These are phyloP conservation scores for Esox niger DNA, from an alignment of 2,113 vertebrate genomes.

Conservation along the genomic window DNA sequence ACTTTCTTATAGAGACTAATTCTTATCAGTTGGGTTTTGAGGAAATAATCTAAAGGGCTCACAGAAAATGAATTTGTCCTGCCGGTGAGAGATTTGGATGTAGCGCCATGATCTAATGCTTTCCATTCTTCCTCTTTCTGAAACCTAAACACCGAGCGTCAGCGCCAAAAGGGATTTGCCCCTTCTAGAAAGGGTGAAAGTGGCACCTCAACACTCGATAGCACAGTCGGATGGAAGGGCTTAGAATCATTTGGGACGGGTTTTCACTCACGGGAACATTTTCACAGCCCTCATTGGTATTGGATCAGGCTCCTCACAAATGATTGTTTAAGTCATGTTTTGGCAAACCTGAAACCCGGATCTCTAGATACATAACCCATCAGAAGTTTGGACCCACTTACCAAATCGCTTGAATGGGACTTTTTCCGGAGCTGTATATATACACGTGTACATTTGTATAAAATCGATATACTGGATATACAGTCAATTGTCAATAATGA, in stretches of 20 bases:
- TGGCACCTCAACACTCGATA: conserved; percentile 50
- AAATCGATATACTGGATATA: too few species aligned
- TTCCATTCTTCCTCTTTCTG: conserved; percentile 52
- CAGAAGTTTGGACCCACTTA: too few species aligned
- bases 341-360: conserved; percentile 66
- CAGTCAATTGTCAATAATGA: too few species aligned
- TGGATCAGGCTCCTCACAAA: conserved; percentile 44
- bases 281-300: conserved; percentile 34
- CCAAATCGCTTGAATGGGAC: too few species aligned
- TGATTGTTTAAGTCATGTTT: conserved; percentile 68
- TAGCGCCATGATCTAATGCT: conserved; percentile 47
- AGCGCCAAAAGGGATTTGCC: conserved; percentile 33
- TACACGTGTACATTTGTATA: too few species aligned
- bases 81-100: conserved; percentile 28
- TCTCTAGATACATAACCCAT: too few species aligned
- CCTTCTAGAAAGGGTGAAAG: conserved; percentile 45
- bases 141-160: conserved; percentile 20
- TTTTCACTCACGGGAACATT: conserved; percentile 52
- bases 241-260: conserved; percentile 47
- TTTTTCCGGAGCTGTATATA: too few species aligned
- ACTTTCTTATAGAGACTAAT: background rate
- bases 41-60: conserved; percentile 13
- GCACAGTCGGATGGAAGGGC: conserved; percentile 39
- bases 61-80: conserved; percentile 42
- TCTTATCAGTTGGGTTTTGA: conserved; percentile 25